Percentiles rank a stretch among this genome's conserved stretches.
Evolutionary conservation across 53 echinoderm and acorn worm genomes (phyloP).

Genomic region (Hippasteria phrygiana): DNA sequence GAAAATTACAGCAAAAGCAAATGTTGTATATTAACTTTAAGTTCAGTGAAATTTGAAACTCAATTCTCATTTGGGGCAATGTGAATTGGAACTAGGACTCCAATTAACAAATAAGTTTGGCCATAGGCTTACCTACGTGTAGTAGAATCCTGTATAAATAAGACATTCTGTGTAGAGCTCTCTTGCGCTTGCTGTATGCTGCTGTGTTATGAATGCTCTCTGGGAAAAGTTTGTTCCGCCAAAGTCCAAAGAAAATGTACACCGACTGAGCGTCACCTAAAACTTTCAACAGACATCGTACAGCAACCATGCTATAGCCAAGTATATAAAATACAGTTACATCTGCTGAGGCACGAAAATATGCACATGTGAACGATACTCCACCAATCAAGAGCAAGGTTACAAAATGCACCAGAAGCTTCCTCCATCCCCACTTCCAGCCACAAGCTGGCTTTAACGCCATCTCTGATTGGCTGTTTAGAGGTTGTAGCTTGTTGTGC

Average conservation of each 20-base stretch:
- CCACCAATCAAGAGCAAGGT: constrained; percentile 64
- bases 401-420: constrained; percentile 65
- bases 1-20: too few species aligned
- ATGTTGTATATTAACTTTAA: too few species aligned
- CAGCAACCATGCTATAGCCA: constrained; percentile 74
- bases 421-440: constrained; percentile 82
- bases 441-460: constrained; percentile 53
- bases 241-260: constrained; percentile 82
- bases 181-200: constrained; percentile 79
- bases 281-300: constrained; percentile 71
- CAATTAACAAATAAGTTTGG: too few species aligned
- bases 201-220: constrained; percentile 68
- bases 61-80: too few species aligned
- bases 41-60: too few species aligned
- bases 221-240: constrained; percentile 87
- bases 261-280: constrained; percentile 79
- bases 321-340: constrained; percentile 56
- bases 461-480: constrained; percentile 9
- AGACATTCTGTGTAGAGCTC: constrained; percentile 62
- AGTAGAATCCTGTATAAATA: constrained; percentile 71
- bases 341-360: constrained; percentile 43
- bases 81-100: not conserved
- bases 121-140: constrained; percentile 84
- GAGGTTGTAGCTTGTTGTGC: constrained; percentile 62
- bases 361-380: constrained; percentile 60